These are phyloP conservation scores for Toxostoma redivivum DNA, from an alignment of 2,113 vertebrate species.

Conservation along the genomic window DNA sequence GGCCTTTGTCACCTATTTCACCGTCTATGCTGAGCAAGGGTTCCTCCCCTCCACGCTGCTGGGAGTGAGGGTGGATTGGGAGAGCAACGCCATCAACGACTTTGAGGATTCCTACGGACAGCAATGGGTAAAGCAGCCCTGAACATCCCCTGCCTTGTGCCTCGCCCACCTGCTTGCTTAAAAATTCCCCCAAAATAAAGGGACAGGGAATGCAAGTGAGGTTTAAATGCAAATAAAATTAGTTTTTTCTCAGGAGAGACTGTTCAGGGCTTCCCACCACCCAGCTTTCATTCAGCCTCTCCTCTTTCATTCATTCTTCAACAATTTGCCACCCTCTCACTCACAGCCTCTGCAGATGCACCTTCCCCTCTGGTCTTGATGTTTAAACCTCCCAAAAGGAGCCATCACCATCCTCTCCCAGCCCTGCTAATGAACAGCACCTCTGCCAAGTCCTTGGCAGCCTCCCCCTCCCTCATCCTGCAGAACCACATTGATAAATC, in stretches of 20 bases:
- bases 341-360: background rate
- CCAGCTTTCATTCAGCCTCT: background rate
- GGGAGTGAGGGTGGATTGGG: slow-evolving; percentile 69
- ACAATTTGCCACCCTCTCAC: background rate
- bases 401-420: background rate
- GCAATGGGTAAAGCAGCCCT: slow-evolving; percentile 71
- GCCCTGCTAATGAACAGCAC: background rate
- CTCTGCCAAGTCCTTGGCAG: background rate
- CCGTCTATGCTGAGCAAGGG: slow-evolving; percentile 74
- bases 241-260: background rate
- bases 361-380: background rate
- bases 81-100: slow-evolving; percentile 49
- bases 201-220: background rate
- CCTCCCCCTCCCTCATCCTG: background rate
- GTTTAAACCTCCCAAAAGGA: background rate
- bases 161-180: background rate
- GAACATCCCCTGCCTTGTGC: background rate
- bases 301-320: background rate
- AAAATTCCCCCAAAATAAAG: background rate
- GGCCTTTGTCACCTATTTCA: slow-evolving; percentile 77
- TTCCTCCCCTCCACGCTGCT: slow-evolving; percentile 67
- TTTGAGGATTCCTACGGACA: slow-evolving; percentile 79
- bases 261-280: background rate
- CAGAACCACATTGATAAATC: background rate
- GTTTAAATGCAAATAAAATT: background rate